Percentiles rank a stretch among this genome's conserved stretches.
Evolutionary conservation across 2,113 vertebrate species (phyloP).

Genomic region (Motacilla alba): DNA sequence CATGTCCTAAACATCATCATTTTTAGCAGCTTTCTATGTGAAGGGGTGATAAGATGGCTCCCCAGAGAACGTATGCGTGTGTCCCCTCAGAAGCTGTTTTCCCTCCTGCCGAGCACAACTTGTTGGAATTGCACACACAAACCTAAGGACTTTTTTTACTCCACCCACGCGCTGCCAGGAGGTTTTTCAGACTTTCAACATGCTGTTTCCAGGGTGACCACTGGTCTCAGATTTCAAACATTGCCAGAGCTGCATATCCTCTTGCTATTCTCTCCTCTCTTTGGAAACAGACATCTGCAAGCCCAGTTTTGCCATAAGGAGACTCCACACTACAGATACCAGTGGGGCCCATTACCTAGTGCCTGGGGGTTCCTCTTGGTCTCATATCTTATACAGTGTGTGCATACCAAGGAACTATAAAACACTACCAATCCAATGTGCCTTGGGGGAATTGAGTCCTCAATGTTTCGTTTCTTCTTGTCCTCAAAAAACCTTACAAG

Average conservation of each 20-base stretch:
- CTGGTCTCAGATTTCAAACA: conserved; percentile 48
- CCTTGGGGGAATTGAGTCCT: neutral
- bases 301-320: neutral
- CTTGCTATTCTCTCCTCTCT: neutral
- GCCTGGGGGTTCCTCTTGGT: neutral
- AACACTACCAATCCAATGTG: neutral
- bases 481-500: neutral
- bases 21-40: neutral
- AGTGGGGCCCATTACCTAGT: neutral
- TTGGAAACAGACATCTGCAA: neutral
- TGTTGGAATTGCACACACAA: neutral
- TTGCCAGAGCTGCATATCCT: neutral
- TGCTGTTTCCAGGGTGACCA: conserved; percentile 32
- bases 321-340: neutral
- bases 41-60: neutral
- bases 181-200: conserved; percentile 10
- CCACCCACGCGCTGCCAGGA: neutral
- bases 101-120: neutral
- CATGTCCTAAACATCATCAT: neutral
- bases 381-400: accelerated
- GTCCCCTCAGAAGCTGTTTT: neutral
- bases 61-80: accelerated
- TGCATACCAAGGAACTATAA: neutral
- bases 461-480: neutral
- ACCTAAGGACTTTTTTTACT: neutral